phyloP scores from a whole-genome alignment of 2,888 invertebrate species.

The Drosophila rellima region DNA sequence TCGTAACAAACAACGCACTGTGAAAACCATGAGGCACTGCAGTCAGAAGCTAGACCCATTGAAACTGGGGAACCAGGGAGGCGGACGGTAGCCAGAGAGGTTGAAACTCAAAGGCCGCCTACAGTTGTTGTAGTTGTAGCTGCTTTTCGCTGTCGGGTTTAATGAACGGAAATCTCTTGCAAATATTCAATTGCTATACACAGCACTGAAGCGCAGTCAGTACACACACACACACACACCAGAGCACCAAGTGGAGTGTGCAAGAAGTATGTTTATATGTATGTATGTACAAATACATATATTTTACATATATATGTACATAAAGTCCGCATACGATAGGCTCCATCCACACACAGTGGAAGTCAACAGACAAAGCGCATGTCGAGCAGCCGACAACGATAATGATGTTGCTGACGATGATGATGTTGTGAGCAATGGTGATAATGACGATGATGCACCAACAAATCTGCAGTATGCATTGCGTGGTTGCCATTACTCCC shows the following conservation, averaged over 20 bases:
- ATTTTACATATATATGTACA: slow-evolving; percentile 19
- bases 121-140: slow-evolving; percentile 50
- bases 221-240: slow-evolving; percentile 32
- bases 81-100: background rate
- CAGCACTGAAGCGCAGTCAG: slow-evolving; percentile 68
- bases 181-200: slow-evolving; percentile 80
- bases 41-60: slow-evolving; percentile 38
- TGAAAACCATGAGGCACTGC: slow-evolving; percentile 43
- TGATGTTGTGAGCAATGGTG: slow-evolving; percentile 12
- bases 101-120: slow-evolving; percentile 69
- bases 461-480: slow-evolving; percentile 57
- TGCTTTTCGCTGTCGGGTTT: slow-evolving; percentile 81
- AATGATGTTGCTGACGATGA: slow-evolving; percentile 25
- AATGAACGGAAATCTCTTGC: slow-evolving; percentile 84
- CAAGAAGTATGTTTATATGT: slow-evolving; percentile 17
- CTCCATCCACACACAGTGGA: slow-evolving; percentile 45
- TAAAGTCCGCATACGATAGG: slow-evolving; percentile 49
- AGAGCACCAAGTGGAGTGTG: slow-evolving; percentile 45
- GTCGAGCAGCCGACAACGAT: slow-evolving; percentile 54
- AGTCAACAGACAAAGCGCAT: slow-evolving; percentile 79
- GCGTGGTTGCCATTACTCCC: background rate
- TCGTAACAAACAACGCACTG: slow-evolving; percentile 21
- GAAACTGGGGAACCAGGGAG: slow-evolving; percentile 8
- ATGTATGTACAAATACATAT: slow-evolving; percentile 4
- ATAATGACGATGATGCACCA: slow-evolving; percentile 37